Base-by-base conservation (phyloP, 2,797 vertebrate species). In the Pyrocephalus nanus region DNA sequence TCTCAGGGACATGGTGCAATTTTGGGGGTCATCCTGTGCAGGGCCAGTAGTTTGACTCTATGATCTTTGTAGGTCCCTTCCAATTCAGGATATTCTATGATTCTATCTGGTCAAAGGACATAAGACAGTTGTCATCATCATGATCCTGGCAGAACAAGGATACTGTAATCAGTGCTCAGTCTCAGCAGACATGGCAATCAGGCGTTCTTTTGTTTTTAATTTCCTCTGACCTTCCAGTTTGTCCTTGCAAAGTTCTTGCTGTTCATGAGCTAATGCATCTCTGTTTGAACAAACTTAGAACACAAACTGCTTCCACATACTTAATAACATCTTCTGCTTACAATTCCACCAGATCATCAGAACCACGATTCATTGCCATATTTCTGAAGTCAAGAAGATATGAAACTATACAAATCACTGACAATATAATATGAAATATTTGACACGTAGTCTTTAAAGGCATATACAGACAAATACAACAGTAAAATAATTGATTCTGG, bases 141-240 rank as follows among this genome's bases (percentile, higher is more conserved):
- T 9, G 36, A 94, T 65, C 54, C 43, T 47, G 72, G 70, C 70
- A 79, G 73, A 36, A 60, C 84, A 72, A 72, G 70, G 48, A 78
- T 34, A 89, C n/a, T 72, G 53, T 12, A 54, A 91, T 75, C 73
- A 75, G 65, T 25, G 26, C 30, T 64, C 32, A 55, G 53, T 34
- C 69, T 85, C 75, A 79, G 51, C 57, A 95, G 83, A 54, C 60
- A 32, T 26, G n/a, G 71, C 32, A 92, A 54, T 64, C 4, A 13
- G 40, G 34, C 1, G 4, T 61, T 92, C 84, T 48, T 84, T 94
- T 94, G 86, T 66, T 84, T 88, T 76, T 58, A 48, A 77, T 77
- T 90, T 94, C 88, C 90, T 88, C 53, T 89, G 92, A 83, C 78
- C 91, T 93, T 86, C 50, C 50, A 27, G 60, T n/a, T 69, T 55